Evolutionary conservation across 2,113 vertebrate species (phyloP).

Genomic region (Pollimyrus isidori): DNA sequence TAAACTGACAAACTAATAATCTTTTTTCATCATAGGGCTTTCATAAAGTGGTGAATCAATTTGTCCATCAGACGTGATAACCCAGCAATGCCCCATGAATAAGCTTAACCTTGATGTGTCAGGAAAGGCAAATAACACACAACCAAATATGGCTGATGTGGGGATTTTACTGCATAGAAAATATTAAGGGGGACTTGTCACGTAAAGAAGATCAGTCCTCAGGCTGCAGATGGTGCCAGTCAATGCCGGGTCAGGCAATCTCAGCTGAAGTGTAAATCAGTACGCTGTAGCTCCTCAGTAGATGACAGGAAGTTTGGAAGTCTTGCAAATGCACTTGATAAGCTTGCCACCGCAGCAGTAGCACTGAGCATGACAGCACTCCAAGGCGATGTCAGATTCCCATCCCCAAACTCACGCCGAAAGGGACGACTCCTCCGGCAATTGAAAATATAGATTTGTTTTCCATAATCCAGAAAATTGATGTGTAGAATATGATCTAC

Average conservation of each 20-base stretch:
- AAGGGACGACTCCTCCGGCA: neutral
- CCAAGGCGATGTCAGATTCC: neutral
- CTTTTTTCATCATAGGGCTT: neutral
- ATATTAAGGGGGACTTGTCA: neutral
- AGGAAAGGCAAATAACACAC: neutral
- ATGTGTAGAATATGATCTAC: neutral
- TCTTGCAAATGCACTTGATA: neutral
- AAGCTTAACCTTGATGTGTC: neutral
- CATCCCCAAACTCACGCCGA: neutral
- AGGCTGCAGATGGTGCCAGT: neutral
- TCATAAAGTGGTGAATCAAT: slow-evolving; percentile 2
- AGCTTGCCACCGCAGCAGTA: neutral
- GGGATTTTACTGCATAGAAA: neutral
- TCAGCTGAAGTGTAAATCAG: neutral
- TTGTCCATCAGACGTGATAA: neutral
- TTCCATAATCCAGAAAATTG: neutral
- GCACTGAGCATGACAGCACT: neutral
- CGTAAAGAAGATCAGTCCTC: neutral
- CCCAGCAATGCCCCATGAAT: too few relatives aligned
- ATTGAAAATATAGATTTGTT: neutral
- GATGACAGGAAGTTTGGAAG: neutral
- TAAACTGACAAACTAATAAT: slow-evolving; percentile 12
- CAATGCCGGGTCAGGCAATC: neutral
- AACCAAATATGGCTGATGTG: neutral
- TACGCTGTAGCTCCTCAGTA: neutral